Evolutionary conservation across 1,140 invertebrate species (phyloP).

Genomic region (Drosophila sp.): DNA sequence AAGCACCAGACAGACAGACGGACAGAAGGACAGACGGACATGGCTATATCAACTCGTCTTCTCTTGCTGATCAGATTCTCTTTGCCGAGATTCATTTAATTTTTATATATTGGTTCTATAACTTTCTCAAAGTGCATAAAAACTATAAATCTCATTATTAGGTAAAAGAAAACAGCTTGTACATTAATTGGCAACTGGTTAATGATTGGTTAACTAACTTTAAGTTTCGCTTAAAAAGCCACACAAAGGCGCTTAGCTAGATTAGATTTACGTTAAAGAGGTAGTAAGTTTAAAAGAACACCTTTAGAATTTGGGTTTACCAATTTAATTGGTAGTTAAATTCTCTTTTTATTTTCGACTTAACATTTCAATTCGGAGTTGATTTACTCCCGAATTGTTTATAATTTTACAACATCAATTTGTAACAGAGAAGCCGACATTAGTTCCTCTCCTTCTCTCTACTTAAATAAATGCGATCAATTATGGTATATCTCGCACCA

Average conservation of each 20-base stretch:
- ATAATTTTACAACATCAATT: neutral
- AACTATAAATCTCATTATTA: neutral
- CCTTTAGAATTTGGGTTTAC: no score
- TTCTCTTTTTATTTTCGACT: neutral
- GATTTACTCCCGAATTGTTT: neutral
- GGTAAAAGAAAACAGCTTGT: neutral
- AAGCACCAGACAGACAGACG: no score
- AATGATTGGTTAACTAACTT: neutral
- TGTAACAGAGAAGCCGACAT: neutral
- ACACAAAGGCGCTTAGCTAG: neutral
- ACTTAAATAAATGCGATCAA: neutral
- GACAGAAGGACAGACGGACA: no score
- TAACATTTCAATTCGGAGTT: neutral
- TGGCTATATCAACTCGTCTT: no score
- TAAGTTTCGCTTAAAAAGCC: neutral
- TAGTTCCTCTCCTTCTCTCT: neutral
- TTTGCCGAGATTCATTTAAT: no score
- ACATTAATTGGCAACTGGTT: neutral
- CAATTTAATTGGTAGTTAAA: no score
- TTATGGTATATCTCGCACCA: neutral
- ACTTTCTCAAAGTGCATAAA: no score
- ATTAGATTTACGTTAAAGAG: neutral
- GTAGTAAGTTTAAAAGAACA: no score
- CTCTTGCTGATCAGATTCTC: no score
- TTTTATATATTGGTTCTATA: no score